Conservation (phyloP, 2,797 vertebrate species). For the Thamnophis elegans region DNA sequence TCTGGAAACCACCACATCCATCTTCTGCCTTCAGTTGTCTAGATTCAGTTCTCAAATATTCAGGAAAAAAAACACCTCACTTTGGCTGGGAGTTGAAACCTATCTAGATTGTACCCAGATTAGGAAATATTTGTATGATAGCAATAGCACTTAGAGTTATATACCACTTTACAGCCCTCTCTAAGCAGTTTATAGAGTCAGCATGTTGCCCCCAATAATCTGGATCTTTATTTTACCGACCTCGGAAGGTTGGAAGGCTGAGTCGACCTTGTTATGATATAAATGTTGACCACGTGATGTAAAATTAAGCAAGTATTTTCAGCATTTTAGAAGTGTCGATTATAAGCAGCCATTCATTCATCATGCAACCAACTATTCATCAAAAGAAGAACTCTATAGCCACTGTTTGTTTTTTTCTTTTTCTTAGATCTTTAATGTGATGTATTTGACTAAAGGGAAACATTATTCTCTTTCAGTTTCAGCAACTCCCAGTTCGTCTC, state of each 20-base stretch:
- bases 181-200: background rate
- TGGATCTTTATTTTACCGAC: background rate
- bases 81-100: background rate
- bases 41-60: background rate
- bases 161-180: background rate
- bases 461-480: constrained; percentile 77
- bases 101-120: background rate
- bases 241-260: background rate
- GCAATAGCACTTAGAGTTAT: too few relatives aligned
- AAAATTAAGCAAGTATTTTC: background rate
- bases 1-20: background rate
- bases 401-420: background rate
- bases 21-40: background rate
- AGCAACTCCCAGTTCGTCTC: constrained; percentile 83
- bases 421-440: background rate
- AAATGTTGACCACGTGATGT: background rate
- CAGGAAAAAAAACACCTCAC: background rate
- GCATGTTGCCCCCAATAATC: background rate
- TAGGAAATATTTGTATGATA: background rate
- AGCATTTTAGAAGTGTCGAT: background rate
- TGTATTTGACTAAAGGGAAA: constrained; percentile 26
- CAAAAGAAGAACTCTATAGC: background rate
- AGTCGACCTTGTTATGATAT: background rate
- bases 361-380: background rate
- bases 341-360: background rate